Evolutionary conservation across 2,113 vertebrate species (phyloP).

Genomic region (Myiagra hebetior): DNA sequence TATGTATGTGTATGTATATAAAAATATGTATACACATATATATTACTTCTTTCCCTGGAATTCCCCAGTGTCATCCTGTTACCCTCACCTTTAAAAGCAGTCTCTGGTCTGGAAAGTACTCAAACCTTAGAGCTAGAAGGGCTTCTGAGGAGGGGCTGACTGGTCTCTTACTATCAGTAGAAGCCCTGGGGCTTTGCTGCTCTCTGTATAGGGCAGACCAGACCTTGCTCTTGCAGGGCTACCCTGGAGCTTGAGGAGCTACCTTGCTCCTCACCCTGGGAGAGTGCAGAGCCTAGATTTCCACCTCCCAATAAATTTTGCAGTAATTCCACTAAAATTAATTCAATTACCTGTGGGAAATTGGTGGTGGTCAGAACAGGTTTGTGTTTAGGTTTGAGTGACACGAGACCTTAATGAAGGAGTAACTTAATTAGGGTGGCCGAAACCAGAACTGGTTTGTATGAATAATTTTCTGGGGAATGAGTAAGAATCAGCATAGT

Average conservation of each 20-base stretch:
- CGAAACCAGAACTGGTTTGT: neutral
- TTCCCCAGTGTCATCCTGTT: neutral
- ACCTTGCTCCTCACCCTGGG: too few species aligned
- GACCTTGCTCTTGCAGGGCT: neutral
- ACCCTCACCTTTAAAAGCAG: neutral
- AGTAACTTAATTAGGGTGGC: neutral
- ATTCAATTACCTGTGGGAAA: neutral
- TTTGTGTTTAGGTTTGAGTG: neutral
- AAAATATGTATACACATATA: neutral
- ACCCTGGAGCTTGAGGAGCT: too few species aligned
- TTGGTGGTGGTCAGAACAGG: neutral
- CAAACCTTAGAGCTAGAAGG: neutral
- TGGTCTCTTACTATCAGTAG: neutral
- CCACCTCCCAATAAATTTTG: neutral
- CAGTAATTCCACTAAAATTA: neutral
- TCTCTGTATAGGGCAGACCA: neutral
- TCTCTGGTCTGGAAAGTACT: neutral
- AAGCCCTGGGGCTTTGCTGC: neutral
- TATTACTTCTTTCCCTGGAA: neutral
- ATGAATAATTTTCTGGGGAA: neutral
- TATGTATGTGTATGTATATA: neutral
- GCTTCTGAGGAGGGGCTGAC: neutral
- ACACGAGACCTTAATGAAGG: neutral
- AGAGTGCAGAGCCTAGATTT: neutral
- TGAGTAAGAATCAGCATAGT: neutral